Base-by-base conservation (phyloP, 2,888 invertebrate genomes). In the Nemurella pictetii region DNA sequence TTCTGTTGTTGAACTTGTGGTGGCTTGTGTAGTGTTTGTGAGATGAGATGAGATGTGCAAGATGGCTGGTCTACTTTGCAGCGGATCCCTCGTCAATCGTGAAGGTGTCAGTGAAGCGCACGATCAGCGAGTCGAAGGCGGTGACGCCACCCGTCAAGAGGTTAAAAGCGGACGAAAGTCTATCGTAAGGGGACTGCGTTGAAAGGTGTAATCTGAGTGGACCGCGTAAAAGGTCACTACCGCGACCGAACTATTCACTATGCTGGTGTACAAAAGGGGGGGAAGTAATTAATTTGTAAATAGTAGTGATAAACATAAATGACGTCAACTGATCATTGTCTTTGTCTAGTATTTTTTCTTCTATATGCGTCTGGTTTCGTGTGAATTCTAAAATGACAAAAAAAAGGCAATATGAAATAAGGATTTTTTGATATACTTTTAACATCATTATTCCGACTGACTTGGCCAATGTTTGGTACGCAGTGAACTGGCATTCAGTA, bases 331-430 rank as follows among this genome's bases (percentile, higher is more conserved):
- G 9, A 1, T 55, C 55, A 20, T 55, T 55, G 55, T 55, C 55
- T 55, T 55, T 55, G 55, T 55, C 55, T 75, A 75, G 28, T 26
- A 27, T 28, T 78, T 28, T 30, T 78, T 78, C 30, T 30, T 78
- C 29, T 78, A 29, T 78, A 28, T 12, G n/a, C 78, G 78, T 78
- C 12, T 78, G 78, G 78, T 78, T 78, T 78, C 30, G 78, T 78
- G 78, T 78, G 5, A 78, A 30, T 78, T 78, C 30, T 78, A 9
- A 78, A 77, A 28, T 9, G 30, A n/a, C 78, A 75, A 20, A 2
- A 20, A 55, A 55, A 55, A 55, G 55, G 55, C 15, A 55, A 55
- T 32, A 32, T 9, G n/a, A n/a, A n/a, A n/a, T n/a, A n/a, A n/a
- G n/a, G n/a, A n/a, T n/a, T n/a, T n/a, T n/a, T n/a, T n/a, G n/a